Base-by-base conservation (phyloP, 2,113 vertebrate species). In the Dipodomys stephensi region DNA sequence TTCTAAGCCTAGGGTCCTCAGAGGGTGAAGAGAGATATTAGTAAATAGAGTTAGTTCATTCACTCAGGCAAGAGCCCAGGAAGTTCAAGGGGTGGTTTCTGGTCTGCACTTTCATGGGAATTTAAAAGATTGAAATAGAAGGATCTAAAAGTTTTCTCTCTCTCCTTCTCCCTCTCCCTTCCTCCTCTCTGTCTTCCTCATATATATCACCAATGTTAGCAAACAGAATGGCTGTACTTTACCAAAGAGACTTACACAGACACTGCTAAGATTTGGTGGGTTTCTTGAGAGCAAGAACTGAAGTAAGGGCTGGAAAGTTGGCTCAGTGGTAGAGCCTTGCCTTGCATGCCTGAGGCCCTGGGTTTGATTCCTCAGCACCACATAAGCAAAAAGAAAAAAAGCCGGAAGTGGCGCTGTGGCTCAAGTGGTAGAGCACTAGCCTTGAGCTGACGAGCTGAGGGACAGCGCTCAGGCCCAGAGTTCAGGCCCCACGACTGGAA, bases 31-130 rank as follows among this genome's bases (percentile, higher is more conserved):
- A 68, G 74, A 67, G 83, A 35, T 27, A 64, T 69, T 73, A 80
- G 83, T 87, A 87, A 95, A 92, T 72, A 94, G 87, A 23, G 80
- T 39, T 88, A 23, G 62, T 88, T 86, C 94, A 80, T 84, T 71
- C 88, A 93, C 46, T 39, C 89, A 84, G 76, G 68, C 30, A 32
- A 80, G 60, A 64, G 74, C 46, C 92, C 92, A 7, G 0, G 28
- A 35, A 94, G 83, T 69, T 90, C 83, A 85, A 89, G 83, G 80
- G 25, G 80, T 68, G 57, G 30, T 23, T 57, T 95, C 76, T 86
- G 28, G 65, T 64, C 23, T 18, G 72, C 30, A 35, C 60, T 69
- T 87, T 74, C 49, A 83, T 2, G 72, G 72, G 72, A 87, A 83
- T 92, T 92, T 80, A 77, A 83, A 93, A 69, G 76, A 19, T 0